Evolutionary conservation across 1,140 invertebrate genomes (phyloP).

Genomic region (roundworm (Caenorhabditis elegans)): DNA sequence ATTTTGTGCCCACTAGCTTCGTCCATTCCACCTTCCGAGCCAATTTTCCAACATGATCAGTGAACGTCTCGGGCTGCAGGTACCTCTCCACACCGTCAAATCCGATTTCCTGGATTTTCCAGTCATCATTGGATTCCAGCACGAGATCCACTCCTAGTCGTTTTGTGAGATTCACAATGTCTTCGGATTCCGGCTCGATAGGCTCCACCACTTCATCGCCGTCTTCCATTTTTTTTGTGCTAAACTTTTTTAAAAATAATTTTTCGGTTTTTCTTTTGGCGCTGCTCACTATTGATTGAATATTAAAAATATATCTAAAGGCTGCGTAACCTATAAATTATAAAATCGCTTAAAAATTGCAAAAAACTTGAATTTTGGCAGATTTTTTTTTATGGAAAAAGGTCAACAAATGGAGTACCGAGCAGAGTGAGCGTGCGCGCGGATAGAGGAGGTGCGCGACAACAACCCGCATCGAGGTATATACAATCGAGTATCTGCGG

Average conservation of each 20-base stretch:
- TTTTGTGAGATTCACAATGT: neutral
- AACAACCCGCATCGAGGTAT: conserved; percentile 38
- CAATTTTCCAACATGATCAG: conserved; percentile 20
- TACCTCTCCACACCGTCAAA: conserved; percentile 19
- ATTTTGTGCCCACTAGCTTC: neutral
- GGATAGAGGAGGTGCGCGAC: neutral
- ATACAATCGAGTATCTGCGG: conserved; percentile 14
- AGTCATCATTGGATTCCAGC: conserved; percentile 2
- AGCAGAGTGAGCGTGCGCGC: conserved; percentile 17
- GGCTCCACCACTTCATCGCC: neutral
- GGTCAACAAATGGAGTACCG: neutral
- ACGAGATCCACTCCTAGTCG: neutral
- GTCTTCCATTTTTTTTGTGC: too few relatives aligned
- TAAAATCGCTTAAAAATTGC: too few relatives aligned
- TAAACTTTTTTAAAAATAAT: too few relatives aligned
- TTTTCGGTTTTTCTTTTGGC: too few relatives aligned
- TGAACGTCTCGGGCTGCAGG: conserved; percentile 20
- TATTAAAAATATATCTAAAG: neutral
- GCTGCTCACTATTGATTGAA: too few relatives aligned
- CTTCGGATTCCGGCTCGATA: neutral
- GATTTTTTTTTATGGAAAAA: too few relatives aligned
- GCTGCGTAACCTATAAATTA: conserved; percentile 4
- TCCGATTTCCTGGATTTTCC: conserved; percentile 16
- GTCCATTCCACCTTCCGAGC: conserved; percentile 35
- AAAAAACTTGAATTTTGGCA: too few relatives aligned